Evolutionary conservation across 2,888 invertebrate genomes (phyloP), one percentile per base, ranked within the genome.

Genomic region (Achlya flavicornis): DNA sequence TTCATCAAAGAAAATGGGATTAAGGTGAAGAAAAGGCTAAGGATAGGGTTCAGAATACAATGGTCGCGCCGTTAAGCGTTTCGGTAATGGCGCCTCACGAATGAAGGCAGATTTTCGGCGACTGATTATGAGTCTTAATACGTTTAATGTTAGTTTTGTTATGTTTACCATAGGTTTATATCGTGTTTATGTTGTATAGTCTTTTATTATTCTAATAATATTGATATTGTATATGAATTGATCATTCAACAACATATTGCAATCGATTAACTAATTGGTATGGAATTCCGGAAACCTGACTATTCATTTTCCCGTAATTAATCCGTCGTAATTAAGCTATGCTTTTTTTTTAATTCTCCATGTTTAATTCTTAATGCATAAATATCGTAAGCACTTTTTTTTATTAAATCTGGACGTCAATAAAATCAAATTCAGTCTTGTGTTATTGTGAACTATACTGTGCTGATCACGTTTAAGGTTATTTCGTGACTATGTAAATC

Each of bases 71-170:
- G 80, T 81, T 87, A 86, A 88, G 80, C 83, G 76, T 86, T 86
- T 82, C 80, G 80, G 74, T 88, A 87, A 88, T 83, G 73, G 79
- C 73, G 73, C 77, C 81, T 79, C 73, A 76, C 73, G 81, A 85
- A 88, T 86, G 83, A 86, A 85, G 81, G 83, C 86, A 87, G 88
- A 88, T 88, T 88, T 87, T 87, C 79, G 81, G 78, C 80, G 78
- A 83, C 85, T 85, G 85, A 87, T 89, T 86, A 88, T 85, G 81
- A 83, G 84, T 73, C 65, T 75, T 84, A 78, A 85, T 80, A 82
- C 70, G 75, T 77, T 76, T 76, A 73, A 79, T 77, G 77, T 78
- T 78, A 80, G 81, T 81, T 84, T 78, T 75, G 79, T 73, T 78
- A 70, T 79, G 76, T 80, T 81, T 74, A 76, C 69, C 64, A 75